phyloP scores from a whole-genome alignment of 2,888 invertebrate genomes.

The Sycophila texana region DNA sequence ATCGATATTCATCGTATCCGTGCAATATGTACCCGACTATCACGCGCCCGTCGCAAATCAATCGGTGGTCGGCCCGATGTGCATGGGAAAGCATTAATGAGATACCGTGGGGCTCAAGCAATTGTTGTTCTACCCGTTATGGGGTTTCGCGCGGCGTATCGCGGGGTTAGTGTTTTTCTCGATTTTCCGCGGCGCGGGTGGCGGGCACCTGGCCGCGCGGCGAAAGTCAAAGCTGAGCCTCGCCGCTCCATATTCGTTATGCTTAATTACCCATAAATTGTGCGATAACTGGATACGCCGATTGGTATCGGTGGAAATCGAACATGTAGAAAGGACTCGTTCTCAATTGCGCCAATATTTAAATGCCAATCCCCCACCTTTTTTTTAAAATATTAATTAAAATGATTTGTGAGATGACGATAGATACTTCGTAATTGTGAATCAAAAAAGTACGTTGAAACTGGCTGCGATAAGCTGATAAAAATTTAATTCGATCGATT shows the following conservation, averaged over 20 bases:
- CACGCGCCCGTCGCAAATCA: constrained; percentile 28
- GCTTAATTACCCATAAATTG: constrained; percentile 65
- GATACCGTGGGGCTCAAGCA: background rate
- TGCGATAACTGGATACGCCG: constrained; percentile 12
- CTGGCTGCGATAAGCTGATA: too few species aligned
- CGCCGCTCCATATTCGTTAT: constrained; percentile 59
- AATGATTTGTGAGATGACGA: too few species aligned
- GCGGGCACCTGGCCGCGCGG: constrained; percentile 49
- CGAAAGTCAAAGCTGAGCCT: constrained; percentile 58
- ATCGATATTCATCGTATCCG: background rate
- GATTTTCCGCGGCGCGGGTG: constrained; percentile 1
- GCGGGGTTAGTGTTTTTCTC: constrained; percentile 3
- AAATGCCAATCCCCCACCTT: too few species aligned
- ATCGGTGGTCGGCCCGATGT: constrained; percentile 22
- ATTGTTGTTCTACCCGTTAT: background rate
- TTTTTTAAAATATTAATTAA: too few species aligned
- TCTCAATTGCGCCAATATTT: constrained; percentile 1
- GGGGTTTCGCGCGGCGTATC: background rate
- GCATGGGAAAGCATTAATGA: constrained; percentile 38
- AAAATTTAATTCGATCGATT: too few species aligned
- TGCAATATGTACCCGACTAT: background rate
- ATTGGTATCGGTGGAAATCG: background rate
- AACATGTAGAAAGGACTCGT: constrained; percentile 41
- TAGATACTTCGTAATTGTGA: too few species aligned
- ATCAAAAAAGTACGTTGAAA: too few species aligned